Conservation (phyloP, 2,797 vertebrate genomes). For the Emys orbicularis region DNA sequence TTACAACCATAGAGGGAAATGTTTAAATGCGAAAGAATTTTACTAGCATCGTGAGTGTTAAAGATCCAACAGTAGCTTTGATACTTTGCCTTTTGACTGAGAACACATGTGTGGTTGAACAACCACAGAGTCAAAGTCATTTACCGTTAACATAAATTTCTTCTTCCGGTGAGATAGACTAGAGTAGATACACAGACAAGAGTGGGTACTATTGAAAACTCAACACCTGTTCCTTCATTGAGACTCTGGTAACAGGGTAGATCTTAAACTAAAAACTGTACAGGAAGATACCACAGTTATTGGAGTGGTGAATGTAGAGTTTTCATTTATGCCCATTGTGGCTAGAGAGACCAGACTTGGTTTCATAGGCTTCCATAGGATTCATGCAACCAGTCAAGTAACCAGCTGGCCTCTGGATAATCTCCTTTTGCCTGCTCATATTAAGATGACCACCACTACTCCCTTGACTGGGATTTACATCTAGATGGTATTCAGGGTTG, state of each 20-base stretch:
- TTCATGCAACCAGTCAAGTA: not conserved
- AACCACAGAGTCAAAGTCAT: not conserved
- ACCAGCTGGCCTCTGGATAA: accelerated
- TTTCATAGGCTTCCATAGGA: not conserved
- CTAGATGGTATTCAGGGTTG: not conserved
- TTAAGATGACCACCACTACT: not conserved
- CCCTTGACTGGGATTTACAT: not conserved
- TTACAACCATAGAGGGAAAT: not conserved
- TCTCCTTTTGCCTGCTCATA: not conserved
- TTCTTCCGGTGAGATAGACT: not conserved
- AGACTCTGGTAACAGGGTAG: not conserved
- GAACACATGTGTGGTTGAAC: not conserved
- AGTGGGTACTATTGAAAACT: accelerated
- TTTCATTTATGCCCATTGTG: not conserved
- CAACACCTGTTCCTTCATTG: not conserved
- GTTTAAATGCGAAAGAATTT: not conserved
- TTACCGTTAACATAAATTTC: not conserved
- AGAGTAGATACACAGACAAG: not conserved
- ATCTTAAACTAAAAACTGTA: accelerated
- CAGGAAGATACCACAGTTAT: not conserved
- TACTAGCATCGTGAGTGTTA: not conserved
- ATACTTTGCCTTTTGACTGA: not conserved
- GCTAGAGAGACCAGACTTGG: not conserved
- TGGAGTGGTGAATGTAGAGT: accelerated
- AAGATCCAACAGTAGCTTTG: not conserved